Evolutionary conservation across 2,888 invertebrate species (phyloP), one percentile per base, ranked within the genome.

Genomic region (Eulithis prunata): DNA sequence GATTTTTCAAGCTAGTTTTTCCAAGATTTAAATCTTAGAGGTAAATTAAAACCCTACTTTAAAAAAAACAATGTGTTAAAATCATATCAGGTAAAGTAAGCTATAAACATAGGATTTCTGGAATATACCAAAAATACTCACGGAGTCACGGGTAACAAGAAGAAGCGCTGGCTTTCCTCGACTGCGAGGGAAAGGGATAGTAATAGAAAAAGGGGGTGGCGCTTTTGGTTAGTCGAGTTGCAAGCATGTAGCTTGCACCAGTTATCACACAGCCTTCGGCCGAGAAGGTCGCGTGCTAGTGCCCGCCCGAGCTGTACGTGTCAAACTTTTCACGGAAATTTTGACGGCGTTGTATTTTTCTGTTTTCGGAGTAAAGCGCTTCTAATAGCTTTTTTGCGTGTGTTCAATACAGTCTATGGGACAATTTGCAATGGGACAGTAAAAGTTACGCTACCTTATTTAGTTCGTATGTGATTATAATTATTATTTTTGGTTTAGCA

Each of bases 251-350:
- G 75, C 75, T 82, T 84, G 82, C 83, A 82, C 80, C 84, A 91
- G 92, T 92, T 81, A 81, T 82, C 82, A 78, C 72, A 73, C 70
- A 80, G 80, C 75, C 79, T 75, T 72, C 78, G 77, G 56, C 68
- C 71, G 66, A 66, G 71, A 67, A 75, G 85, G 91, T 81, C 82
- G 89, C 74, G 82, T 76, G 76, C 75, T 45, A 49, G 57, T 66
- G 71, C 64, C 64, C 28, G 47, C 43, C 57, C 65, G 66, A 71
- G 77, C 75, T 70, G 71, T 75, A 75, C 80, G 80, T 75, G 75
- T 75, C 77, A 91, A 92, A 92, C 92, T 92, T 92, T 92, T 91
- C 86, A 86, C 92, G 92, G 86, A 76, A 83, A 82, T 83, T 84
- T n/a, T n/a, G n/a, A n/a, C 85, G 84, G 79, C 79, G 85, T 87